These are phyloP conservation scores for Oceanodroma leucorhoa DNA, from an alignment of 2,797 vertebrate genomes.

Conservation along the genomic window DNA sequence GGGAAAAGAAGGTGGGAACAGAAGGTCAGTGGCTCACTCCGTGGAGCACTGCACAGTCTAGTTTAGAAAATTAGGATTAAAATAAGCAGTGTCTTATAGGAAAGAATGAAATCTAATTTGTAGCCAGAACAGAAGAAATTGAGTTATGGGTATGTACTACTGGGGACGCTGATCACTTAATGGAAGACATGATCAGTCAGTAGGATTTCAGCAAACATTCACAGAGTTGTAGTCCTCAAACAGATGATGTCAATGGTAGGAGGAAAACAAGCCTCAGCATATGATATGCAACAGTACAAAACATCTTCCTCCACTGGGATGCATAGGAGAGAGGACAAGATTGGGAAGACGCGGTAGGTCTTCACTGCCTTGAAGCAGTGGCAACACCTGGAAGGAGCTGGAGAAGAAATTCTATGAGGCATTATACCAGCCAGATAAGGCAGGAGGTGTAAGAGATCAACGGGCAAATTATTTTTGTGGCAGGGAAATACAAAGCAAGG, in stretches of 20 bases:
- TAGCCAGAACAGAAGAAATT: neutral
- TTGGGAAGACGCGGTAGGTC: neutral
- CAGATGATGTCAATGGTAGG: neutral
- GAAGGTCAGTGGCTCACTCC: neutral
- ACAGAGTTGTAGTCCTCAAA: neutral
- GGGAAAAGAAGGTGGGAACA: neutral
- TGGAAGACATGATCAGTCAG: neutral
- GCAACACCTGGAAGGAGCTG: neutral
- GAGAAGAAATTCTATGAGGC: neutral
- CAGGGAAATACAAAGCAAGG: neutral
- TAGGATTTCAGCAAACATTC: neutral
- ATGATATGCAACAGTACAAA: neutral
- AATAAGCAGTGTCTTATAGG: neutral
- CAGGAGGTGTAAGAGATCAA: neutral
- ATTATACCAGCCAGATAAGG: neutral
- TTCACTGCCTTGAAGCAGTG: neutral
- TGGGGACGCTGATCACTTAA: neutral
- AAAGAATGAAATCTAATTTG: neutral
- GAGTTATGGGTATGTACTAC: neutral
- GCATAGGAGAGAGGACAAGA: neutral
- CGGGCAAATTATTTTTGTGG: neutral
- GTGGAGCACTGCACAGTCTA: neutral
- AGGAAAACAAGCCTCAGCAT: neutral
- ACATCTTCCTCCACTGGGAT: neutral
- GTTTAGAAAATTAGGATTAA: neutral